Base-by-base conservation (phyloP, 2,888 invertebrate genomes). In the Isoperla grammatica region DNA sequence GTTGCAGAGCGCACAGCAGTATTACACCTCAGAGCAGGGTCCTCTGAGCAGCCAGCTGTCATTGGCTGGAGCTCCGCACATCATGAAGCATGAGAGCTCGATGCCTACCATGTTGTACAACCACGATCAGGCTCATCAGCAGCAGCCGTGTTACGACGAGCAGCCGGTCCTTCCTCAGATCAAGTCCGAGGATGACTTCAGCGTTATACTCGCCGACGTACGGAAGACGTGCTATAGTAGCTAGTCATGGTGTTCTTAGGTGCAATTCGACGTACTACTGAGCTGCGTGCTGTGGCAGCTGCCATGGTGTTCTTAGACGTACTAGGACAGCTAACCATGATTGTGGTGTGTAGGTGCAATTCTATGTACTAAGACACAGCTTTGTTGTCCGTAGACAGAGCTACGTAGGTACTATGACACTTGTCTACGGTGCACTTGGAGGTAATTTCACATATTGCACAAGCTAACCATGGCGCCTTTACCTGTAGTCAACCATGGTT, bases 171-270 rank as follows among this genome's bases (percentile, higher is more conserved):
- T 23, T n/a, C 72, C 29, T 82, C 81, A 53, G 77, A 65, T 65
- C 48, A 83, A 88, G 67, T 84, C 85, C 56, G 90, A 90, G 65
- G 91, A 91, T 65, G 91, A 91, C 72, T 91, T 92, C 75, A 91
- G 91, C 78, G 90, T 90, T 68, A 91, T 92, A 69, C 78, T 92
- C 64, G 92, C 92, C 3, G 91, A 90, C 64, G 92, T 92, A 50
- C 80, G 92, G 65, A 91, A 92, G 74, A 92, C 92, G 42, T 90
- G 89, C 73, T 90, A 89, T 76, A 90, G 89, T 79, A 89, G 76
- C 70, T 77, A 65, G 29, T 8, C 29, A 29, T 29, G 8, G 29
- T 29, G 29, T 6, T 4, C 4, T 29, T 29, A 29, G 29, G 29
- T 6, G 8, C 8, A 29, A 29, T 29, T 29, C 8, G 4, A 29